Conservation (phyloP, 2,888 invertebrate genomes). For the Noctuana brunneofusca region DNA sequence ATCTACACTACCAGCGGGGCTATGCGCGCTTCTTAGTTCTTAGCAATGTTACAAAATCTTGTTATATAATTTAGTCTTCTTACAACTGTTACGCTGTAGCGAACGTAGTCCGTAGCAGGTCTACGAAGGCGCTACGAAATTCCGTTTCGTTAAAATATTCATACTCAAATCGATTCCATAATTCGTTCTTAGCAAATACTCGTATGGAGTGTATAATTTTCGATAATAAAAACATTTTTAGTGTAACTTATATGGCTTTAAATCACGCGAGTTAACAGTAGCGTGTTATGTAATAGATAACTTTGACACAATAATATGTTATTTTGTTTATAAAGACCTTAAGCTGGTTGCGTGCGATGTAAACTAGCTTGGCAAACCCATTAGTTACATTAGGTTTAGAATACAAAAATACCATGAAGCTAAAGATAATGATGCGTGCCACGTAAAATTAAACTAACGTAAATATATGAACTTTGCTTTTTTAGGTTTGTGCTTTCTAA, state of each 20-base stretch:
- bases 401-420: too few relatives aligned
- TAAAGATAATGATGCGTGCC: too few relatives aligned
- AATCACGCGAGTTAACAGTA: neutral
- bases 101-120: too few relatives aligned
- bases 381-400: neutral
- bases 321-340: neutral
- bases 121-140: too few relatives aligned
- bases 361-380: neutral
- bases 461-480: neutral
- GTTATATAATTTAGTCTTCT: too few relatives aligned
- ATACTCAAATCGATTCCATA: too few relatives aligned
- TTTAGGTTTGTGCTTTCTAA: too few relatives aligned
- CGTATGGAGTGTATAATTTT: neutral
- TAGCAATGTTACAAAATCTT: too few relatives aligned
- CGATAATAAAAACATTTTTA: neutral
- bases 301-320: neutral
- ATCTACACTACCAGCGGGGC: too few relatives aligned
- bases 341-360: neutral
- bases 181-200: neutral
- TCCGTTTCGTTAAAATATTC: neutral
- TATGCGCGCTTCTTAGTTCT: too few relatives aligned
- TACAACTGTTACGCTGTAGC: too few relatives aligned
- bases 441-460: too few relatives aligned
- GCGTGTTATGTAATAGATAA: neutral
- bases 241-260: neutral